Conservation (phyloP, 2,113 vertebrate genomes). For the Ictalurus punctatus region DNA sequence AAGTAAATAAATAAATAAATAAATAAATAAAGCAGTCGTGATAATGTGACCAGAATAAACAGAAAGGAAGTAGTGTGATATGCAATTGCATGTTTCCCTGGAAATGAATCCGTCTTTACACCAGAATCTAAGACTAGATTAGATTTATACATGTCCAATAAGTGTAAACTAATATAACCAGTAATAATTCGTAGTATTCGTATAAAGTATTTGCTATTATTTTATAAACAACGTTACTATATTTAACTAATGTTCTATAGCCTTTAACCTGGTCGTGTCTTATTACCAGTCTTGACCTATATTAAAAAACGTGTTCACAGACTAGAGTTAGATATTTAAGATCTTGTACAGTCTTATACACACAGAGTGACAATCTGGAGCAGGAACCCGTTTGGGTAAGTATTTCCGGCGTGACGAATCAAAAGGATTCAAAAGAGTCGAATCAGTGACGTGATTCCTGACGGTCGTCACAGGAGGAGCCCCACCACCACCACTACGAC, state of each 20-base stretch:
- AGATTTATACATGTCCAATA: too few species aligned
- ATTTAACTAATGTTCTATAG: background rate
- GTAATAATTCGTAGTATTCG: background rate
- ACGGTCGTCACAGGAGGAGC: too few species aligned
- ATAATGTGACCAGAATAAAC: background rate
- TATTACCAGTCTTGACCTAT: background rate
- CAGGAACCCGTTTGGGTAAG: background rate
- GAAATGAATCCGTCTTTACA: background rate
- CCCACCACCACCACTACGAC: too few species aligned
- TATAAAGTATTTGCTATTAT: background rate
- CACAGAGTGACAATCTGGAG: background rate
- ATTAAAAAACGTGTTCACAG: background rate
- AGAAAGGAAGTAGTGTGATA: too few species aligned
- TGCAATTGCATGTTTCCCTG: background rate
- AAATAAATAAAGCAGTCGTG: background rate
- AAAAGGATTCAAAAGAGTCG: conserved; percentile 5
- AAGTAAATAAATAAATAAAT: too few species aligned
- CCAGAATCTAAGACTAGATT: too few species aligned
- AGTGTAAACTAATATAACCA: background rate
- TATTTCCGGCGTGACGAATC: background rate
- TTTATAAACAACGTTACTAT: background rate
- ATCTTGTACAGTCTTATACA: too few species aligned
- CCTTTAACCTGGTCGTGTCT: background rate
- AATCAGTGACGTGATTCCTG: background rate
- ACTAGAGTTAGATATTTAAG: background rate